Evolutionary conservation across 2,888 invertebrate species (phyloP).

Genomic region (Clistopyga incitator): DNA sequence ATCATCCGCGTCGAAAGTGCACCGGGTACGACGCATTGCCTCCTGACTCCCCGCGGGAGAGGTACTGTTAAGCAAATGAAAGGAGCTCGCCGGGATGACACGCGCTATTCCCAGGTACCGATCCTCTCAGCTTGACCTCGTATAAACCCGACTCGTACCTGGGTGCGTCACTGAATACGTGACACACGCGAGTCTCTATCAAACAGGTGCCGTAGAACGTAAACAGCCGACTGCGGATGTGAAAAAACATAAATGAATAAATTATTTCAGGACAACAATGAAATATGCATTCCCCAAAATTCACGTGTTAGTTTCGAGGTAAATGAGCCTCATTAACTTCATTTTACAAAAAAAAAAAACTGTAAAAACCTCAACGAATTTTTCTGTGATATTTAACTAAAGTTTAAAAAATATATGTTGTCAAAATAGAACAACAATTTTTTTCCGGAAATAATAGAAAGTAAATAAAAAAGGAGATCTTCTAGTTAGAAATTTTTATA

Average conservation of each 20-base stretch:
- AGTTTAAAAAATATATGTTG: too few species aligned
- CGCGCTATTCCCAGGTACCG: slow-evolving; percentile 27
- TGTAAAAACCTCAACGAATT: too few species aligned
- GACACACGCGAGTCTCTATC: neutral
- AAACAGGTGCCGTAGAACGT: neutral
- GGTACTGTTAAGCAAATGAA: slow-evolving; percentile 45
- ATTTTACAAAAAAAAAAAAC: too few species aligned
- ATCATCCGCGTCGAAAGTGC: slow-evolving; percentile 26
- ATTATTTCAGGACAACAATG: neutral
- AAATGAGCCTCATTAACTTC: too few species aligned
- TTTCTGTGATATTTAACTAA: too few species aligned
- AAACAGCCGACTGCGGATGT: neutral
- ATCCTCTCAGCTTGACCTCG: slow-evolving; percentile 21
- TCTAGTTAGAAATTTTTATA: too few species aligned
- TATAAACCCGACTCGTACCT: slow-evolving; percentile 24
- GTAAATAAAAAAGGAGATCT: too few species aligned
- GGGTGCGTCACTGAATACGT: slow-evolving; percentile 28
- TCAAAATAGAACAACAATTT: too few species aligned
- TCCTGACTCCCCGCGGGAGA: neutral
- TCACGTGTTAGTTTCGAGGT: too few species aligned
- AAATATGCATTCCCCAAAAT: neutral
- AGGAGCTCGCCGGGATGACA: slow-evolving; percentile 30
- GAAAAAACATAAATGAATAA: neutral
- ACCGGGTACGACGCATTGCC: slow-evolving; percentile 15
- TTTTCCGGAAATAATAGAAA: too few species aligned